Base-by-base conservation (phyloP, 2,888 invertebrate species). In the Zelleria hepariella region DNA sequence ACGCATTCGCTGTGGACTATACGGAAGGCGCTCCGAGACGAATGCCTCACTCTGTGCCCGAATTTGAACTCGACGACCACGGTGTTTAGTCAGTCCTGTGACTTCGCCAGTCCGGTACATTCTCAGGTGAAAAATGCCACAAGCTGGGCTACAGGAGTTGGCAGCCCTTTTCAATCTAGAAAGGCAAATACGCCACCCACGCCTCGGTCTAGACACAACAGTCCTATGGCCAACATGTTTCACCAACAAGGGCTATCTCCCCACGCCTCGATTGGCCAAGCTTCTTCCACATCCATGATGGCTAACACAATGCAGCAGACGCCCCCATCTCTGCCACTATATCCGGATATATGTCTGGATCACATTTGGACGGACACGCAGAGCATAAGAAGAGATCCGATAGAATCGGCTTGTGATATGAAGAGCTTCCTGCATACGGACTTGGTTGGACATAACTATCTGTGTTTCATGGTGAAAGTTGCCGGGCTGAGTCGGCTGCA, bases 291-390 rank as follows among this genome's bases (percentile, higher is more conserved):
- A 0, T 87, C 90, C 0, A 82, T 88, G 82, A 67, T 85, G 72
- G 80, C 87, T 1, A 87, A 90, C 47, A 89, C 89, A 32, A 70
- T 83, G 23, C 78, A 82, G 0, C 90, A 90, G 62, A 68, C 78
- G 0, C 90, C 86, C 52, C 91, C 90, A n/a, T 82, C 91, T 0
- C 89, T 94, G 66, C 95, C 95, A 0, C 82, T 96, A 25, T 93
- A 93, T 66, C 97, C 98, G 0, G 94, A 95, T 67, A 90, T 97
- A 64, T 97, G 97, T 70, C 86, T 98, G 53, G 97, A 98, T 66
- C 94, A 95, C 72, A 86, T 97, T 15, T 98, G 98, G 98, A 94
- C 94, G 0, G 98, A 98, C 70, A 92, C 86, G 61, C 86, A 82
- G 62, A 69, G 68, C 0, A 74, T 83, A 2, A 73, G 66, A 63